Base-by-base conservation (phyloP, 2,113 vertebrate genomes). In the Crypturellus undulatus region DNA sequence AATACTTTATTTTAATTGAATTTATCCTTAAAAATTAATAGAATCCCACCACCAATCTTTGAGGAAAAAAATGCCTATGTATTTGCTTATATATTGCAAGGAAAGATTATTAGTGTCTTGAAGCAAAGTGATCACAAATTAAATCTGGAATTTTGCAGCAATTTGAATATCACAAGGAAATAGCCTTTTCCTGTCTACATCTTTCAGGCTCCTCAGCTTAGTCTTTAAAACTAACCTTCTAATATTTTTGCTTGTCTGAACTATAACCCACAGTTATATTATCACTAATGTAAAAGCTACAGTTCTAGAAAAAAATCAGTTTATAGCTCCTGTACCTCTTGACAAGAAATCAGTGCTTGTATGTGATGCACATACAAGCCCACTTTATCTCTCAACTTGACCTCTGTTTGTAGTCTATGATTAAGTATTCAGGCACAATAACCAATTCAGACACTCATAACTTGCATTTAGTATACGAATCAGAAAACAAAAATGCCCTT, bases 11-110 rank as follows among this genome's bases (percentile, higher is more conserved):
- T 92, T 96, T 97, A 98, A 98, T 97, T 97, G 70, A 97, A 96
- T 96, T 96, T 97, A 96, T 97, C 84, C 93, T 96, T 97, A 93
- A 96, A 98, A 97, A 97, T 97, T 97, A 97, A 97, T 95, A 96
- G 93, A 95, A 96, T 93, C 91, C 78, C 91, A 96, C 78, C 91
- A 96, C 89, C 95, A 95, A 91, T 96, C 95, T 96, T 76, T 87
- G 51, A 92, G 63, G 59, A 51, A 86, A 97, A 93, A 93, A 52
- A 25, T 94, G 67, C 89, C 83, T 79, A 63, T 97, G 79, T 32
- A 56, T 97, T 97, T 97, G 28, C 87, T 96, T 96, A 94, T 95
- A 63, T 94, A 93, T 97, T 96, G 96, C 88, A 65, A 91, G 87
- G 65, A 96, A 96, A 97, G 90, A 97, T 96, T 95, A 95, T 97